Evolutionary conservation across 1,140 invertebrate genomes (phyloP), one percentile per base, ranked within the genome.

Genomic region (Pseudomyrmex flavicornis): DNA sequence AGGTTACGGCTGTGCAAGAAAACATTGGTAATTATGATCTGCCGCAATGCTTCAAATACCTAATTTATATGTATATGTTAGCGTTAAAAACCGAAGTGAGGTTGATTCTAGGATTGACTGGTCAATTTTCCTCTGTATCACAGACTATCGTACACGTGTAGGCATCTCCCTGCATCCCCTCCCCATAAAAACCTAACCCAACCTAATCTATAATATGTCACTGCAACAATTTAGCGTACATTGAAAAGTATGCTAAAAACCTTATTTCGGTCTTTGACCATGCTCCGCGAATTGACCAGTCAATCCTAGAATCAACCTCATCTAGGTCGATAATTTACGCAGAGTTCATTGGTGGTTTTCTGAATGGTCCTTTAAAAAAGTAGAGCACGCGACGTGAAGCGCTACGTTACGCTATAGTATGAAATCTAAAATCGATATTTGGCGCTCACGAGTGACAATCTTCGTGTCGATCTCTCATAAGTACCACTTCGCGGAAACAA

Each of bases 401-500:
- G 35, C 26, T 26, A 26, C 26, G 56, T 61, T 74, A 44, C 59
- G 66, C 80, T 85, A 87, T 72, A 83, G 65, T 82, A 46, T 69
- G 58, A 80, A 88, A 88, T 88, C 85, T 88, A 70, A 87, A 88
- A 88, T 88, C 86, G 86, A 88, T 88, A 84, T 88, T 70, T 83
- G 66, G 20, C 70, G 58, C 22, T 58, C 63, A 46, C 65, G 66
- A 73, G 46, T 65, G 66, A 70, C 66, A 80, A 50, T 80, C 66
- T 80, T 83, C 48, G 80, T 44, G 59, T 86, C 76, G 66, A 80
- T 80, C 66, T 70, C 54, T 22, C 56, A 7, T 50, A 72, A 80
- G 76, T 35, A 59, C 44, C 56, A 70, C 66, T 70, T 70, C 20
- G n/a, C 4, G 9, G 20, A 15, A 20, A 35, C 76, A 46, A 82